Evolutionary conservation across 2,113 vertebrate genomes (phyloP).

Genomic region (Ivindomyrus marchei): DNA sequence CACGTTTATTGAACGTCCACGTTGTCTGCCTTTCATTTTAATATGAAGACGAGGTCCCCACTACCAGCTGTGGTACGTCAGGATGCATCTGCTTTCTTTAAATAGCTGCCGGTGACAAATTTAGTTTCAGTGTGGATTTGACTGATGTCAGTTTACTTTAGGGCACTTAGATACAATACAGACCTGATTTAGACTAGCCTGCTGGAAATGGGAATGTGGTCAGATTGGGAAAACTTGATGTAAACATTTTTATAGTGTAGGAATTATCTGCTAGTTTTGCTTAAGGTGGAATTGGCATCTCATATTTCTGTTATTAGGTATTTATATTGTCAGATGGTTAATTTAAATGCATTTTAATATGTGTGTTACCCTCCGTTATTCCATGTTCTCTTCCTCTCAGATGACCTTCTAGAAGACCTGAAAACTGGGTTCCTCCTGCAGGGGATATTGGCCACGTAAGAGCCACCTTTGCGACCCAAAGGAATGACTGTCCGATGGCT

Average conservation of each 20-base stretch:
- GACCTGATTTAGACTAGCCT: background rate
- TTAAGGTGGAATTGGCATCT: background rate
- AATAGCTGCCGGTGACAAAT: background rate
- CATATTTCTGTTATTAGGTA: background rate
- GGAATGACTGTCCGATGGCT: constrained; percentile 73
- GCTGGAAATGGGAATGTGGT: background rate
- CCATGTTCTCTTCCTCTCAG: constrained; percentile 22
- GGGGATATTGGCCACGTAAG: constrained; percentile 12
- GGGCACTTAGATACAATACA: background rate
- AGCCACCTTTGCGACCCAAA: constrained; percentile 40
- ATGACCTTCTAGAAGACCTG: constrained; percentile 18
- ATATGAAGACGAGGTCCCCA: background rate
- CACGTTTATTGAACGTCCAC: background rate
- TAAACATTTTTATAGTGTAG: background rate
- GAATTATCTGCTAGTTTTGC: background rate
- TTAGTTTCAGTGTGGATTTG: background rate
- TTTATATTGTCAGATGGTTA: background rate
- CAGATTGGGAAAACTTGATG: background rate
- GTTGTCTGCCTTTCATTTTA: background rate
- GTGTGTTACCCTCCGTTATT: background rate
- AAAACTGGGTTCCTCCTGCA: background rate
- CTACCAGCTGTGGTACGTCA: background rate
- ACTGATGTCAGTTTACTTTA: background rate
- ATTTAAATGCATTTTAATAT: background rate
- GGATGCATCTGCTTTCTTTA: background rate